phyloP scores from a whole-genome alignment of 2,888 invertebrate species.

The Congeria kusceri region DNA sequence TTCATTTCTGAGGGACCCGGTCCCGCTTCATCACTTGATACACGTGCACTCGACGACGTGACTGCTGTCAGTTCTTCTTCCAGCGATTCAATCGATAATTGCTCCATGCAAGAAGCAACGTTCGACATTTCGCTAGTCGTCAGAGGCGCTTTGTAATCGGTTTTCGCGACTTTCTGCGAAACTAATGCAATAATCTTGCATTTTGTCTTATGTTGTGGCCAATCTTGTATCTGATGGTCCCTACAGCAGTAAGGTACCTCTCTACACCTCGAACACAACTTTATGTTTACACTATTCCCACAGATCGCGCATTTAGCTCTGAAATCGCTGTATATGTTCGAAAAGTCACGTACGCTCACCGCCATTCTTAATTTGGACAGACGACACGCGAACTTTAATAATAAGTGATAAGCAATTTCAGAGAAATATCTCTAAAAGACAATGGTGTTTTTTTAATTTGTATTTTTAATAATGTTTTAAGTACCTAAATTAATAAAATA shows the following conservation, averaged over 20 bases:
- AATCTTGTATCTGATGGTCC: conserved; percentile 81
- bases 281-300: conserved; percentile 76
- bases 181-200: too few species aligned
- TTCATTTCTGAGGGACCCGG: background rate
- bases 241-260: conserved; percentile 81
- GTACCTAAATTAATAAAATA: too few species aligned
- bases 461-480: too few species aligned
- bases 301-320: conserved; percentile 76
- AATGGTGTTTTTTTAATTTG: too few species aligned
- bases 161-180: conserved; percentile 29
- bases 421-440: too few species aligned
- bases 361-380: conserved; percentile 22
- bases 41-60: conserved; percentile 26
- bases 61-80: conserved; percentile 4
- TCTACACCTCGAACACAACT: conserved; percentile 80
- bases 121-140: background rate
- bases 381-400: background rate
- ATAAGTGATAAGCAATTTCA: background rate
- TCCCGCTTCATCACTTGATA: conserved; percentile 1
- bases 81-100: conserved; percentile 21
- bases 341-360: conserved; percentile 68
- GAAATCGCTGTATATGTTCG: conserved; percentile 50
- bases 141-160: conserved; percentile 4
- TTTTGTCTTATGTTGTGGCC: conserved; percentile 78
- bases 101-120: conserved; percentile 1